These are phyloP conservation scores for Helogale parvula DNA, from an alignment of 2,113 vertebrate genomes.

Conservation along the genomic window DNA sequence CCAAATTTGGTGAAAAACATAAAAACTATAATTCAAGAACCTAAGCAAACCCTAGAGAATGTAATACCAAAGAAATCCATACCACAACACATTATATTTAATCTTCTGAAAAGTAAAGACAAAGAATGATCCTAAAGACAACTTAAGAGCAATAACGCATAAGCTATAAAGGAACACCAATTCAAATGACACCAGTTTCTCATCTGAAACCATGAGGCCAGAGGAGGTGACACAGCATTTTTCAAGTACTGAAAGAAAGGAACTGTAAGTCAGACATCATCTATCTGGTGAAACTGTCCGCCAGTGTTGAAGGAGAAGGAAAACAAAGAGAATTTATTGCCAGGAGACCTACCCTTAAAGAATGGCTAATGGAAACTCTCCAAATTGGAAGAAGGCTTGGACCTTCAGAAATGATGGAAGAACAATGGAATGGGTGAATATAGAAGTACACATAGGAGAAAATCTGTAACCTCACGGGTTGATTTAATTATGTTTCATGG, in stretches of 20 bases:
- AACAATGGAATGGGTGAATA: not conserved
- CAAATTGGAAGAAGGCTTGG: not conserved
- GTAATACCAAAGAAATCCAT: not conserved
- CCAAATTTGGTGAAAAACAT: not conserved
- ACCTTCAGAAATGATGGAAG: not conserved
- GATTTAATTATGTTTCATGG: not conserved
- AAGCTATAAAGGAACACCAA: not conserved
- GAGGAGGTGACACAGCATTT: not conserved
- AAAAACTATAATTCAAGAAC: slow-evolving; percentile 20
- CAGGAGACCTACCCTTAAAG: not conserved
- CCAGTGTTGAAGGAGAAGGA: not conserved
- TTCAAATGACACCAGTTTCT: not conserved
- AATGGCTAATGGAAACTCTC: not conserved
- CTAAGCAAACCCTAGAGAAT: not conserved
- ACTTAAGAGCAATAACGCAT: not conserved
- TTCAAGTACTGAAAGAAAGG: not conserved
- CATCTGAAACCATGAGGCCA: not conserved
- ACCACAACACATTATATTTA: not conserved
- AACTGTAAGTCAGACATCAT: not conserved
- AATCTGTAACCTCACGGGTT: not conserved
- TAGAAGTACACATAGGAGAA: not conserved
- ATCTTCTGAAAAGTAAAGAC: slow-evolving; percentile 26
- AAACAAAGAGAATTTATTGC: not conserved
- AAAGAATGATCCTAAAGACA: not conserved
- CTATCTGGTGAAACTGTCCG: not conserved